Evolutionary conservation across 2,888 invertebrate species (phyloP).

Genomic region (Halocaridina rubra): DNA sequence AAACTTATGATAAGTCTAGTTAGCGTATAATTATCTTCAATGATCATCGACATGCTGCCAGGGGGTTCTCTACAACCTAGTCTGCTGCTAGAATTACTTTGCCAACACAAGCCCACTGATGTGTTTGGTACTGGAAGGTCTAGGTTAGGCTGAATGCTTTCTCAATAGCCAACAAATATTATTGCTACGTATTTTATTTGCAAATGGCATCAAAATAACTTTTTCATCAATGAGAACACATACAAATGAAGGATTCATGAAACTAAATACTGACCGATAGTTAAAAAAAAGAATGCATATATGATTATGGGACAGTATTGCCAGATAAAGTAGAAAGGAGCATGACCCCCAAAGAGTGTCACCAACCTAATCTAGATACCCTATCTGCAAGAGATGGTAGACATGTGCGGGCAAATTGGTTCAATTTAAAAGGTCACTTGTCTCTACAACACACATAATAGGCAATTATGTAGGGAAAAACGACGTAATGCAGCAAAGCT

Average conservation of each 20-base stretch:
- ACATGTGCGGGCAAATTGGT: slow-evolving; percentile 38
- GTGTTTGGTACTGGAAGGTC: slow-evolving; percentile 29
- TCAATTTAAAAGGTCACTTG: slow-evolving; percentile 58
- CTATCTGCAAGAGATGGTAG: slow-evolving; percentile 40
- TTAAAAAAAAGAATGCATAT: not conserved
- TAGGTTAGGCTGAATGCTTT: slow-evolving; percentile 34
- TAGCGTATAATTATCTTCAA: too few relatives aligned
- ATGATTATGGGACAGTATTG: not conserved
- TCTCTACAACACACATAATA: slow-evolving; percentile 53
- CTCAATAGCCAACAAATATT: slow-evolving; percentile 23
- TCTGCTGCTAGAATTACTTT: slow-evolving; percentile 41
- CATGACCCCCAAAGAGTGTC: not conserved
- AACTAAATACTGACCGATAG: not conserved
- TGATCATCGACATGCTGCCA: slow-evolving; percentile 2
- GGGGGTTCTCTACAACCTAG: slow-evolving; percentile 36
- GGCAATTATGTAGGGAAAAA: slow-evolving; percentile 40
- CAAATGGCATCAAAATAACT: not conserved
- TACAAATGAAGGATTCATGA: not conserved
- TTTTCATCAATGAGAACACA: not conserved
- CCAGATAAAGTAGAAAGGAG: not conserved
- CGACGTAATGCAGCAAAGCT: slow-evolving; percentile 42
- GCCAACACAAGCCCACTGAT: slow-evolving; percentile 40
- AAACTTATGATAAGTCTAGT: too few relatives aligned
- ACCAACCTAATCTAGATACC: slow-evolving; percentile 27
- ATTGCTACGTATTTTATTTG: slow-evolving; percentile 23